Evolutionary conservation across 2,888 invertebrate genomes (phyloP).

Genomic region (Standfussiana lucernea): DNA sequence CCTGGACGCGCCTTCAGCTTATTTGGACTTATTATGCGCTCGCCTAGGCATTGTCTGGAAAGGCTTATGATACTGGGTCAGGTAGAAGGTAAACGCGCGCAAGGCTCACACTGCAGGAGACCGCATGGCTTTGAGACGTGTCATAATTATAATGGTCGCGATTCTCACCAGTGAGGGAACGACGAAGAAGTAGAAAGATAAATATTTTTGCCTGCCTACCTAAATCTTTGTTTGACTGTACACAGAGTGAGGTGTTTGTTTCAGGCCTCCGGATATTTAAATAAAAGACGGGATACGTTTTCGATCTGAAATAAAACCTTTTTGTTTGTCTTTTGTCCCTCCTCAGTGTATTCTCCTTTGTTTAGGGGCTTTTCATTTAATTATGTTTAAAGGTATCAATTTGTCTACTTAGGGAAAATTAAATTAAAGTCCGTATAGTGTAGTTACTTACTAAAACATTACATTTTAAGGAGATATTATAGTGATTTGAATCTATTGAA

Average conservation of each 20-base stretch:
- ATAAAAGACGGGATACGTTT: slow-evolving; percentile 15
- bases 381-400: neutral
- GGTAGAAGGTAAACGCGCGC: too few species aligned
- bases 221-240: slow-evolving; percentile 19
- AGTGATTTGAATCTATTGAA: neutral
- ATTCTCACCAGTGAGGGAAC: neutral
- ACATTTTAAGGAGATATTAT: neutral
- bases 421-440: neutral
- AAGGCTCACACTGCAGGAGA: neutral
- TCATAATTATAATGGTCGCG: neutral
- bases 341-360: neutral
- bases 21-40: too few species aligned
- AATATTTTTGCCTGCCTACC: neutral
- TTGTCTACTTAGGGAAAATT: neutral
- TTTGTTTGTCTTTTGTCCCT: slow-evolving; percentile 26
- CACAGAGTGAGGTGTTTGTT: slow-evolving; percentile 33
- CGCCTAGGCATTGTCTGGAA: neutral
- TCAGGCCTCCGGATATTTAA: slow-evolving; percentile 31
- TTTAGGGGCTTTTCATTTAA: neutral
- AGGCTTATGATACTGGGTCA: neutral
- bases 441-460: neutral
- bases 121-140: neutral
- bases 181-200: neutral
- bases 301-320: slow-evolving; percentile 12
- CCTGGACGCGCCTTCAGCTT: neutral